Evolutionary conservation across 2,888 invertebrate species (phyloP).

Genomic region (Agriotes lineatus): DNA sequence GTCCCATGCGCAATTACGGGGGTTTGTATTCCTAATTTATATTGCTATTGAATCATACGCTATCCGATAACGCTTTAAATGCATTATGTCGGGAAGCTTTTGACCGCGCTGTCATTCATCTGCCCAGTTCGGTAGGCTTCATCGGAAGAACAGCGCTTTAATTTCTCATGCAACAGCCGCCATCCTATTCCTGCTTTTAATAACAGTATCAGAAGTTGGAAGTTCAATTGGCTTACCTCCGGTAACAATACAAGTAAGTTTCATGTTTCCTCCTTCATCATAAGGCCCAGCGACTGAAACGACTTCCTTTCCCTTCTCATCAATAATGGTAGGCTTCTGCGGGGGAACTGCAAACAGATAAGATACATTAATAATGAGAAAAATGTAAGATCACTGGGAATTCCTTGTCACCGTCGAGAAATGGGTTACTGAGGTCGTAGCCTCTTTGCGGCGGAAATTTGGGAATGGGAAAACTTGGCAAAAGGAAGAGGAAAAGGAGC

Average conservation of each 20-base stretch:
- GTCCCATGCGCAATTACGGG: too few relatives aligned
- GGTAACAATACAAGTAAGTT: constrained; percentile 80
- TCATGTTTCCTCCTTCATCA: constrained; percentile 77
- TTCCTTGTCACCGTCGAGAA: constrained; percentile 43
- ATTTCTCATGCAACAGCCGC: too few relatives aligned
- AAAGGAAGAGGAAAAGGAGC: constrained; percentile 27
- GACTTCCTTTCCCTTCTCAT: constrained; percentile 76
- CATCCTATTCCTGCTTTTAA: too few relatives aligned
- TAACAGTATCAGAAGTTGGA: too few relatives aligned
- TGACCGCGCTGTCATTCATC: too few relatives aligned
- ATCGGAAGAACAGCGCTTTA: too few relatives aligned
- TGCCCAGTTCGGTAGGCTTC: too few relatives aligned
- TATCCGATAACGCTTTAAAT: too few relatives aligned
- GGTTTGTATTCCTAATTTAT: too few relatives aligned
- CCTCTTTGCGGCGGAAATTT: constrained; percentile 39
- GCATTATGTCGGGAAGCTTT: too few relatives aligned
- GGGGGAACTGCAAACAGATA: constrained; percentile 75
- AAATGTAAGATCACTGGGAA: constrained; percentile 41
- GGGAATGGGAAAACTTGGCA: constrained; percentile 35
- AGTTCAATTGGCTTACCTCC: constrained; percentile 77
- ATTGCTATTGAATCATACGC: too few relatives aligned
- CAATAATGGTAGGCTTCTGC: constrained; percentile 79
- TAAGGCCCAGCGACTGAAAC: constrained; percentile 78
- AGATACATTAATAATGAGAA: constrained; percentile 46
- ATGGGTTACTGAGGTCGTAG: constrained; percentile 45